Evolutionary conservation across 2,797 vertebrate genomes (phyloP).

Genomic region (Vespertilio murinus): DNA sequence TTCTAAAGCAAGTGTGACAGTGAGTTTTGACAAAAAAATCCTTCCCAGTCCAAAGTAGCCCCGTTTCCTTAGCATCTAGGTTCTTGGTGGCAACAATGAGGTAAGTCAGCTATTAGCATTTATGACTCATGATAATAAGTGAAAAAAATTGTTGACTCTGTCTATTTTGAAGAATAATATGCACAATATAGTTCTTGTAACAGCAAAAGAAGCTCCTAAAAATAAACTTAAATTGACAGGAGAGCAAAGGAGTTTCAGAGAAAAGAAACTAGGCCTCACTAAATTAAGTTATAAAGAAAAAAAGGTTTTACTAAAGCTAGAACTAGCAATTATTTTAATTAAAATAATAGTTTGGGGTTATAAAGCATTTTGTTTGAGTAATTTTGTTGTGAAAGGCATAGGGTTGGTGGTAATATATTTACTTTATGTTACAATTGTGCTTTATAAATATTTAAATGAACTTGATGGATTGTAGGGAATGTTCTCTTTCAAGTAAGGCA

Average conservation of each 20-base stretch:
- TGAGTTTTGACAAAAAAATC: neutral
- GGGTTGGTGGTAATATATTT: neutral
- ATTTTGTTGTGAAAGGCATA: neutral
- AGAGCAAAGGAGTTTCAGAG: neutral
- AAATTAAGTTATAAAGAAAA: neutral
- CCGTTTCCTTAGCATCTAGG: neutral
- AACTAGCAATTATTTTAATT: neutral
- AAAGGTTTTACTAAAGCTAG: neutral
- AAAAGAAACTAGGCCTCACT: neutral
- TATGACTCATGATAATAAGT: neutral
- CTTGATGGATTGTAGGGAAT: neutral
- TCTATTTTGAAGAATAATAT: slow-evolving; percentile 28
- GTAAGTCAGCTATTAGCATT: neutral
- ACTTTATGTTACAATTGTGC: neutral
- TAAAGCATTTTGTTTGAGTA: neutral
- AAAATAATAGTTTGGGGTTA: neutral
- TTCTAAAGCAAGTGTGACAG: neutral
- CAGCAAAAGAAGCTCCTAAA: neutral
- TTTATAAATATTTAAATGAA: neutral
- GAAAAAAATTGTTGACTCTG: neutral
- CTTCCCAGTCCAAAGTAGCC: neutral
- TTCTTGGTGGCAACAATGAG: neutral
- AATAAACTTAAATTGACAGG: neutral
- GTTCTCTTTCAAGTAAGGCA: neutral
- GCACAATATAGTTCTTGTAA: neutral